A percentile compares a stretch with the other conserved stretches of the same genome.
phyloP scores from a whole-genome alignment of 1,140 invertebrate species.

The Elymnias hypermnestra region DNA sequence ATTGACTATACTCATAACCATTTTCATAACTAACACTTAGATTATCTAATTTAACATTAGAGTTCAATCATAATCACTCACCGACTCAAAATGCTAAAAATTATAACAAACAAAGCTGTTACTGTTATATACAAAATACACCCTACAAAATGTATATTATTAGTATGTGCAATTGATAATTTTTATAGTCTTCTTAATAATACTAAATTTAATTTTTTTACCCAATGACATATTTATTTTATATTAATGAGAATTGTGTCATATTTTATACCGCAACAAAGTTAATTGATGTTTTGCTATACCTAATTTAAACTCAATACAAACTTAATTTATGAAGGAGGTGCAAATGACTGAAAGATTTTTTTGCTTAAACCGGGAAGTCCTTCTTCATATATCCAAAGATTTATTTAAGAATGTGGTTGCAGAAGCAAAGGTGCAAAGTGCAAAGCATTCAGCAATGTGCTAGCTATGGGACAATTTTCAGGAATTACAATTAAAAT shows the following conservation, averaged over 20 bases:
- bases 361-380: slow-evolving; percentile 5
- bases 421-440: neutral
- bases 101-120: slow-evolving; percentile 40
- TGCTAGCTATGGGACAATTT: slow-evolving; percentile 1
- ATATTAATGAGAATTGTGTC: slow-evolving; percentile 18
- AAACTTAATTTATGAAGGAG: slow-evolving; percentile 9
- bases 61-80: slow-evolving; percentile 17
- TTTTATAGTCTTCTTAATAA: slow-evolving; percentile 42
- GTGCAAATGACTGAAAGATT: slow-evolving; percentile 1
- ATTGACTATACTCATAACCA: slow-evolving; percentile 36
- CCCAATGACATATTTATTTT: slow-evolving; percentile 38
- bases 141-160: slow-evolving; percentile 38
- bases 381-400: slow-evolving; percentile 1
- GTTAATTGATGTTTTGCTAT: slow-evolving; percentile 13
- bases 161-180: slow-evolving; percentile 51
- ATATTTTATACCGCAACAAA: slow-evolving; percentile 8
- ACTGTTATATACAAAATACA: slow-evolving; percentile 37
- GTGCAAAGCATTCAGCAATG: slow-evolving; percentile 1
- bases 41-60: slow-evolving; percentile 22
- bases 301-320: too few species aligned
- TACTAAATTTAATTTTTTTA: slow-evolving; percentile 30
- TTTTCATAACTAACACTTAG: slow-evolving; percentile 51
- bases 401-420: slow-evolving; percentile 7
- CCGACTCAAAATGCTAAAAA: slow-evolving; percentile 11
- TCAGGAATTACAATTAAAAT: neutral